phyloP scores from a whole-genome alignment of 2,888 invertebrate genomes.

The Hedya salicella region DNA sequence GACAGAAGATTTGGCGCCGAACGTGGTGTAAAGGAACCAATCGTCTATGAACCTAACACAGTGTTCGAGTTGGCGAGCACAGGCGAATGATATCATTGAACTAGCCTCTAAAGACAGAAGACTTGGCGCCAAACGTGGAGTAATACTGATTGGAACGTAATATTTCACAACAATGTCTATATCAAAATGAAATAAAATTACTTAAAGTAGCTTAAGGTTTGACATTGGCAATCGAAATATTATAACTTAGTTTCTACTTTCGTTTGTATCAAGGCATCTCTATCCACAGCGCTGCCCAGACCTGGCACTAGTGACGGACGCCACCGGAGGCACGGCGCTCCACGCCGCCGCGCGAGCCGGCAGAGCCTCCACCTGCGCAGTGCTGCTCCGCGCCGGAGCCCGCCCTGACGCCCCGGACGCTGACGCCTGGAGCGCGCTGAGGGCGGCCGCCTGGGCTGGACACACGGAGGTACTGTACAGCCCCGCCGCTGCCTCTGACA shows the following conservation, averaged over 20 bases:
- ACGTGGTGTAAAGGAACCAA: constrained; percentile 64
- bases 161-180: no score
- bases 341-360: constrained; percentile 93
- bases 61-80: constrained; percentile 91
- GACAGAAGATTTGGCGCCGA: constrained; percentile 57
- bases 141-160: no score
- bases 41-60: constrained; percentile 83
- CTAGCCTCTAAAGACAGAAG: constrained; percentile 58
- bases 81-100: constrained; percentile 80
- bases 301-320: constrained; percentile 87
- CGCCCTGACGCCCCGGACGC: constrained; percentile 93
- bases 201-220: no score
- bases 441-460: constrained; percentile 98
- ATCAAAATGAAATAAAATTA: no score
- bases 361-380: constrained; percentile 89
- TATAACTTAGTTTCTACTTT: no score
- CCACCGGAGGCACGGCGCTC: constrained; percentile 92
- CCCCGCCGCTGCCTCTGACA: no score
- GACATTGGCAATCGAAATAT: no score
- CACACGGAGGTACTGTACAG: constrained; percentile 88
- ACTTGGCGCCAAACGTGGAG: constrained; percentile 59
- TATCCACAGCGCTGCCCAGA: constrained; percentile 79
- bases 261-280: no score
- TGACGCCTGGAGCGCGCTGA: constrained; percentile 95
- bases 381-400: constrained; percentile 88